Base-by-base conservation (phyloP, 2,113 vertebrate species). In the Trichomycterus rosablanca region DNA sequence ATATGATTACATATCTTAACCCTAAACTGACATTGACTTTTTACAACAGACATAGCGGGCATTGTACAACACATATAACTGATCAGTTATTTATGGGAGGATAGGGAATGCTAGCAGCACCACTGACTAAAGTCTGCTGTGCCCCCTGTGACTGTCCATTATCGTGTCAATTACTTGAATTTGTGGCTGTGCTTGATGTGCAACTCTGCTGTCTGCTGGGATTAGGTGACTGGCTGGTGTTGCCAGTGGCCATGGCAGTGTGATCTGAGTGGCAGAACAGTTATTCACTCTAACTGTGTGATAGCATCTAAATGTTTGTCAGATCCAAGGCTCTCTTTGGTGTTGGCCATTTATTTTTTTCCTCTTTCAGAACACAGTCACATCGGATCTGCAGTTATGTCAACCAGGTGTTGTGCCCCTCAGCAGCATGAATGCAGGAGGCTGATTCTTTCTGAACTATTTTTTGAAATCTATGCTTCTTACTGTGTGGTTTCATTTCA, bases 281-380 rank as follows among this genome's bases (percentile, higher is more conserved):
- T 83, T 76, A 78, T 77, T 81, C 79, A 76, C 74, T 79, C 75
- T 77, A 83, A 81, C 82, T 79, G 79, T 74, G 78, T 81, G 80
- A 85, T 85, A 84, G 72, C 78, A 81, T 86, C 79, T 84, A 86
- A 87, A 85, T 84, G 80, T 86, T 89, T 87, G 83, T 86, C 83
- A 85, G 79, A 87, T 86, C 75, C 63, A 70, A 74, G 76, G 78
- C 66, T 42, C 67, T 79, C 74, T 85, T 82, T 82, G 79, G 68
- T 63, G 69, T 67, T 66, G 68, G 76, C 68, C 44, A 43, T 40
- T 46, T 44, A 86, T 83, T 80, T 86, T 81, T 80, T 78, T 76
- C n/a, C n/a, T n/a, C n/a, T 84, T 83, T 83, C 83, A 83, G 71
- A 80, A 78, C 74, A 79, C 74, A 79, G 85, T 86, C 85, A 84